Base-by-base conservation (phyloP, 2,113 vertebrate genomes). In the Carassius gibelio region DNA sequence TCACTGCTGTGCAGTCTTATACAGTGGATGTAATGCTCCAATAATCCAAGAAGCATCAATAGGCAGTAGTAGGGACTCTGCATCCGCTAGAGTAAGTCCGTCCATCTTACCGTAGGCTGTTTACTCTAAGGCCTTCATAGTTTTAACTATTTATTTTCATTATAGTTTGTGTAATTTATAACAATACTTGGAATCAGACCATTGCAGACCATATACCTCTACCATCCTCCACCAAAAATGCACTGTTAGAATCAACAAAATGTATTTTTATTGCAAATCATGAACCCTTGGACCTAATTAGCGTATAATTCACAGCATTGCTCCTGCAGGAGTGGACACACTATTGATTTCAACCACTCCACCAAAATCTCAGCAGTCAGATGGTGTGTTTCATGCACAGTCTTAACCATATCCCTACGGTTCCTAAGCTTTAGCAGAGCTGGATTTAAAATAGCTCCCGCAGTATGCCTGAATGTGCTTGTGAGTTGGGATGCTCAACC, bases 381-480 rank as follows among this genome's bases (percentile, higher is more conserved):
- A 55, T 34, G 75, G 15, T 21, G 23, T 55, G 75, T 34, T 76
- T 76, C 15, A 19, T 68, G 59, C 30, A 55, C 84, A 85, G 79
- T 88, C 50, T 66, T 84, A 83, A 83, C 84, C 71, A 83, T 69
- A 66, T 86, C 61, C 69, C 42, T 57, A 15, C 61, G 36, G 61
- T 71, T 68, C 52, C 52, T 30, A 45, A 57, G n/a, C 75, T 81
- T 61, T 71, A 55, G 78, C 85, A 72, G 61, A 78, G 66, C 64
- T 75, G 83, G 52, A 55, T 86, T 88, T 88, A 88, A 90, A 90
- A 88, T 90, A 90, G 86, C 86, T 50, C 75, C 38, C 23, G 23
- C 57, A 75, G 71, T 9, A n/a, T 84, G 55, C 68, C 7, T 71
- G 71, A 71, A 79, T 88, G 84, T 75, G 48, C 59, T 82, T 72